phyloP scores from a whole-genome alignment of 2,888 invertebrate species.

The Tetragonisca angustula region DNA sequence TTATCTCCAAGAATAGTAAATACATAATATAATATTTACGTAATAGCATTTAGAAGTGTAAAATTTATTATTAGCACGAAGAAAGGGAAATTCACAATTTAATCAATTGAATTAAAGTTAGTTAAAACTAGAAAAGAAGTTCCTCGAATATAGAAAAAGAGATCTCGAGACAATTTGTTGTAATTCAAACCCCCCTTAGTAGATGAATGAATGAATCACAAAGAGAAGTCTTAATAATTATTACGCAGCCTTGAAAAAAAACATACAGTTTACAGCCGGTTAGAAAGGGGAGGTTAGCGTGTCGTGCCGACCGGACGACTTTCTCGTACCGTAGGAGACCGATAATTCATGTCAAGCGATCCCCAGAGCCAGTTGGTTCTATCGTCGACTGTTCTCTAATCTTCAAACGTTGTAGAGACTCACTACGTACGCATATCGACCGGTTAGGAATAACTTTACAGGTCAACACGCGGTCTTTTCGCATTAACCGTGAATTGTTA shows the following conservation, averaged over 20 bases:
- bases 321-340: constrained; percentile 48
- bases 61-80: no score
- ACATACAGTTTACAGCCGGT: not conserved
- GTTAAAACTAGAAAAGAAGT: no score
- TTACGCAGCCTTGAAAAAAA: not conserved
- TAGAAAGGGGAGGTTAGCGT: constrained; percentile 35
- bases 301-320: constrained; percentile 25
- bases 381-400: constrained; percentile 19
- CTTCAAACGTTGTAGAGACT: constrained; percentile 49
- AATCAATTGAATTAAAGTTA: no score
- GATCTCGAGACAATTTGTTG: no score
- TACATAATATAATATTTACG: no score
- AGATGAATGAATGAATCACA: no score
- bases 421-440: constrained; percentile 61
- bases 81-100: no score
- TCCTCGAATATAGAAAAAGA: no score
- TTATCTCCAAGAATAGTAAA: no score
- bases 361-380: constrained; percentile 20
- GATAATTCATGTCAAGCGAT: constrained; percentile 62
- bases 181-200: no score
- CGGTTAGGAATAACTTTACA: constrained; percentile 71
- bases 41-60: no score
- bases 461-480: constrained; percentile 73
- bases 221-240: no score
- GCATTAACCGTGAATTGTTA: constrained; percentile 63